A percentile compares a stretch with the other conserved stretches of the same genome.
These are phyloP conservation scores for Miichthys miiuy DNA, from an alignment of 2,797 vertebrate species.

Conservation along the genomic window DNA sequence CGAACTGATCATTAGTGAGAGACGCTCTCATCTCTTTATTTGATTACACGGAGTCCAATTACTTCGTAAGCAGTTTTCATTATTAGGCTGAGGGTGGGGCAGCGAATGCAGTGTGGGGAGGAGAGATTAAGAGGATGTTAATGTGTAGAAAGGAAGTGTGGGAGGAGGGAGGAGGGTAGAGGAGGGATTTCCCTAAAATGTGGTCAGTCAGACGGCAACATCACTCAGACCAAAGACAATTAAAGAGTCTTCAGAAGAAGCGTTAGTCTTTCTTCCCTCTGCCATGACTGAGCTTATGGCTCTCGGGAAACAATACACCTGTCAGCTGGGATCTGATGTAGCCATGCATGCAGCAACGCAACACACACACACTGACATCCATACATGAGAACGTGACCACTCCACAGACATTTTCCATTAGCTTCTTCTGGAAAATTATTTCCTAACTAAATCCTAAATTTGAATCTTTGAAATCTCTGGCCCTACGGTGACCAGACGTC, in stretches of 20 bases:
- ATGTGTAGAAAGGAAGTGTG: constrained; percentile 60
- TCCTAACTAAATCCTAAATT: not conserved
- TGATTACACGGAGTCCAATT: constrained; percentile 93
- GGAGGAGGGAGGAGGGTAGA: not conserved
- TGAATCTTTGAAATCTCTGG: not conserved
- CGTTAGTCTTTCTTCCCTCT: constrained; percentile 87
- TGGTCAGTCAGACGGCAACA: constrained; percentile 83
- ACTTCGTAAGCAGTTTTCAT: constrained; percentile 92
- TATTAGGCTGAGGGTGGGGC: constrained; percentile 87
- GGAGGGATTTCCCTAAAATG: not conserved
- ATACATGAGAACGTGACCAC: constrained; percentile 81
- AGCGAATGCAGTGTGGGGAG: constrained; percentile 71
- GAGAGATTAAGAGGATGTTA: constrained; percentile 50
- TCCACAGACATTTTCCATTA: constrained; percentile 82
- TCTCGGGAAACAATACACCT: constrained; percentile 92
- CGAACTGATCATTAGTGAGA: constrained; percentile 90
- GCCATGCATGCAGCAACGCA: constrained; percentile 89
- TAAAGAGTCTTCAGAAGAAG: constrained; percentile 90
- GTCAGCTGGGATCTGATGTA: constrained; percentile 90
- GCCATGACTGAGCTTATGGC: constrained; percentile 90
- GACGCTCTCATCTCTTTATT: constrained; percentile 77
- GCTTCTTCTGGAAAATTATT: not conserved
- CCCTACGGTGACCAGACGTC: too few relatives aligned
- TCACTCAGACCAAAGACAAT: constrained; percentile 91
- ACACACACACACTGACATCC: constrained; percentile 29